Base-by-base conservation (phyloP, 2,888 invertebrate species). In the Amblyjoppa fuscipennis region DNA sequence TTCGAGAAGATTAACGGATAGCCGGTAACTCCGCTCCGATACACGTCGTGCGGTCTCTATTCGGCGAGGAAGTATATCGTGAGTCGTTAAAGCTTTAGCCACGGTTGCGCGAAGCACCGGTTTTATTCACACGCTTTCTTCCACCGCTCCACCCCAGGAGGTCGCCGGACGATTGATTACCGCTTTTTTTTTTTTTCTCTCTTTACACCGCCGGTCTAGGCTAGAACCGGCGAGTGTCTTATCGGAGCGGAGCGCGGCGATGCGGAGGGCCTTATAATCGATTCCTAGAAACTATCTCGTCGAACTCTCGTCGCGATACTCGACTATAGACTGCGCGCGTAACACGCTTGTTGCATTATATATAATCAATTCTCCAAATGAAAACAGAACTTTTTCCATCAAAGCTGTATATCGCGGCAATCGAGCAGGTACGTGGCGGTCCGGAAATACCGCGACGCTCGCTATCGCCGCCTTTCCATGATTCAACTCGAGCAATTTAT, bases 71-170 rank as follows among this genome's bases (percentile, higher is more conserved):
- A 45, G 28, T 71, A 38, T 80, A 82, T 59, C 66, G 45, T 38
- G 78, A 69, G 75, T 75, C 61, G 82, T 73, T 87, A 86, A 78
- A 64, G 69, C 64, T 75, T 73, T 73, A 76, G 56, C 66, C 79
- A 69, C 66, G 73, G 25, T n/a, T 69, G 66, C 64, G 51, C 71
- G 76, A 81, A 83, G 83, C 85, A 86, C 76, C 81, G 79, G 78
- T 83, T 51, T 73, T 73, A 78, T 82, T 87, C 84, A 74, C 84
- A 87, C 80, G 86, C 31, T 87, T 81, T 74, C 79, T 64, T 71
- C 31, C 71, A 25, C 71, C 76, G 73, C 34, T 25, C 56, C 25
- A 64, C 38, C 51, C 81, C 75, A 49, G 81, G 78, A 78, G 70
- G 68, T 75, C 75, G 49, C 31, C 56, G 56, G 53, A 80, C 73